phyloP scores from a whole-genome alignment of 2,113 vertebrate species.

The Chelonoidis abingdonii region DNA sequence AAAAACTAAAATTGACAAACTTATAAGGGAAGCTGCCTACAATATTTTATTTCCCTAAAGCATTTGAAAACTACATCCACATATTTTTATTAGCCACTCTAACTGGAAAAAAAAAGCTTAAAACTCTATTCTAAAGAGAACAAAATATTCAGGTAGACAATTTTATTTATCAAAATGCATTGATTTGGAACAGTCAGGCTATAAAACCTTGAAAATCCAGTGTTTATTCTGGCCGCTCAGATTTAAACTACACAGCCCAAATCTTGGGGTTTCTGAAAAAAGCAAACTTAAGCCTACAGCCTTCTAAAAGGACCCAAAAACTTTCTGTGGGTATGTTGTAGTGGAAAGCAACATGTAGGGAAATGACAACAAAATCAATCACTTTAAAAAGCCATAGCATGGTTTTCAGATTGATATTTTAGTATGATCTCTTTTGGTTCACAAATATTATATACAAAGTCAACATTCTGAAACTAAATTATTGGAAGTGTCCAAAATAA shows the following conservation, averaged over 20 bases:
- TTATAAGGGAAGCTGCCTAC: background rate
- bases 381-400: background rate
- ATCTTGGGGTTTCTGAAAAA: background rate
- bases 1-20: background rate
- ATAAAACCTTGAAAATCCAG: background rate
- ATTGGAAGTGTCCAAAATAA: background rate
- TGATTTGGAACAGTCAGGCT: background rate
- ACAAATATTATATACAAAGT: background rate
- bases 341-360: background rate
- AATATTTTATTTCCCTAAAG: background rate
- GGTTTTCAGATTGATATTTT: background rate
- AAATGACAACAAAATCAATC: background rate
- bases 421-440: background rate
- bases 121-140: background rate
- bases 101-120: background rate
- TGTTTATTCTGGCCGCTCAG: background rate
- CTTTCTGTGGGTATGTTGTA: background rate
- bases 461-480: background rate
- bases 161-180: background rate
- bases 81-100: background rate
- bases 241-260: background rate
- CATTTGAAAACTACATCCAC: background rate
- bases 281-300: background rate
- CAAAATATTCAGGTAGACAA: background rate
- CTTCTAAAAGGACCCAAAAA: background rate